Evolutionary conservation across 2,888 invertebrate species (phyloP), one percentile per base, ranked within the genome.

Genomic region (Drosophila eohydei): DNA sequence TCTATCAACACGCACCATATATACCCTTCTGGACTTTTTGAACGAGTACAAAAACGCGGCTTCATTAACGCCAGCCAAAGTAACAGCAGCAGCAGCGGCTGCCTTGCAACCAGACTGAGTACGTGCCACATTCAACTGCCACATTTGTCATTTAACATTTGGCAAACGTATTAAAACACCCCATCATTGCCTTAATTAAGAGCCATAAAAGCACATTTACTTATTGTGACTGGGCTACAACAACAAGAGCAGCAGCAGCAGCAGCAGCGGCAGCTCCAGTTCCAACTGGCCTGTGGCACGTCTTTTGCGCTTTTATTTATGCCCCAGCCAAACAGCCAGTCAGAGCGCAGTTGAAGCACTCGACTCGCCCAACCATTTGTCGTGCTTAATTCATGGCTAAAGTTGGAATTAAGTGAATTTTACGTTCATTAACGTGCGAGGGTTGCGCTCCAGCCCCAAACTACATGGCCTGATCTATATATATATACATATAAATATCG

Each of bases 151-250:
- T 91, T 91, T 88, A 91, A 89, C 87, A 91, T 90, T 91, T 90
- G 88, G 88, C 90, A 91, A 92, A 92, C 90, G 92, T 91, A 92
- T 92, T 92, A 92, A 91, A 92, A 91, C 92, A 91, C 92, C 92
- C 92, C 91, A 91, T 92, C 92, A 92, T 91, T 88, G 91, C 92
- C 92, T 92, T 92, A 92, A 92, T 92, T 92, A 92, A 92, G 92
- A 91, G 91, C 92, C 91, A 92, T 92, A 91, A 92, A 91, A 92
- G 90, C 90, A 90, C 92, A 92, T 92, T 92, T 92, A 90, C 91
- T 90, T 90, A 90, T 89, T 91, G 91, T 90, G 76, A 41, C 52
- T 48, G 40, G 12, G 21, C 51, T 34, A 16, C 51, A 21, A 2
- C 51, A 51, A 34, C 34, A 51, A 2, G 34, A 21, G 6, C 51